These are phyloP conservation scores for Temnothorax nylanderi DNA, from an alignment of 1,140 invertebrate genomes.

Conservation along the genomic window DNA sequence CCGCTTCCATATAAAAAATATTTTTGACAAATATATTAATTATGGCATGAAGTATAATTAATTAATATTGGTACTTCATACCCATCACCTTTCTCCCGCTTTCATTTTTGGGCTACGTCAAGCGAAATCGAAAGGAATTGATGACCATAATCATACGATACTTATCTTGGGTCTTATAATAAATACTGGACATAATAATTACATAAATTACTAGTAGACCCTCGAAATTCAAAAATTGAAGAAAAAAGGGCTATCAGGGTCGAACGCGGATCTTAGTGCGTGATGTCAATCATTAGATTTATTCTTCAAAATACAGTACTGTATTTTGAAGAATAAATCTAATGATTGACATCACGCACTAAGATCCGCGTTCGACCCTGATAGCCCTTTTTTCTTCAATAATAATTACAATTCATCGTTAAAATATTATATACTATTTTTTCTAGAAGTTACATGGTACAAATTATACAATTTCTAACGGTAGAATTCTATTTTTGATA, in stretches of 20 bases:
- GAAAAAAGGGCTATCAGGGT: no score
- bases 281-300: no score
- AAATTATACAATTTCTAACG: background rate
- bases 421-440: background rate
- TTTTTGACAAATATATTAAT: background rate
- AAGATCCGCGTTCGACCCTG: no score
- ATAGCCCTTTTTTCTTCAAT: no score
- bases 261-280: no score
- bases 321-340: no score
- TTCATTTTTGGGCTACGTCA: conserved; percentile 41
- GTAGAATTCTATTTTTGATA: conserved; percentile 2
- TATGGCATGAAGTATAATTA: no score
- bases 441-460: background rate
- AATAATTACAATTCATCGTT: conserved; percentile 9
- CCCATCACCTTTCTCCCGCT: conserved; percentile 14
- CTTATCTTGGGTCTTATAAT: background rate
- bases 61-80: background rate
- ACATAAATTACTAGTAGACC: no score
- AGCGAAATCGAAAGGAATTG: conserved; percentile 23
- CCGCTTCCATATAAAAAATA: background rate
- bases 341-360: no score
- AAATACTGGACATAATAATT: background rate
- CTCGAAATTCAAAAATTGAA: no score
- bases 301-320: no score
- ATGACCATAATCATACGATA: conserved; percentile 30